Evolutionary conservation across 2,797 vertebrate species (phyloP).

Genomic region (Sebastes kiyomatsui): DNA sequence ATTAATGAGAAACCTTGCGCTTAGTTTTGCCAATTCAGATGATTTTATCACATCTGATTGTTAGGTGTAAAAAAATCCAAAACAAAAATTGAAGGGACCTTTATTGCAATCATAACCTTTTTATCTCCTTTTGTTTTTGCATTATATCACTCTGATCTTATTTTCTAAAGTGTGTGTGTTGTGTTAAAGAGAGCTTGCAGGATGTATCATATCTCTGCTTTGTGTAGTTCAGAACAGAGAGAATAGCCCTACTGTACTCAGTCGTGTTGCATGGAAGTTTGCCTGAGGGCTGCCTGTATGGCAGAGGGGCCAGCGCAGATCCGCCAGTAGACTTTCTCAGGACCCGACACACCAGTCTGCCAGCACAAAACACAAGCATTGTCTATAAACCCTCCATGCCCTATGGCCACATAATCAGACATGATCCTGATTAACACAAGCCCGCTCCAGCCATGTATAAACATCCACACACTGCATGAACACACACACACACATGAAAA

Average conservation of each 20-base stretch:
- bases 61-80: slow-evolving; percentile 1
- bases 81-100: slow-evolving; percentile 1
- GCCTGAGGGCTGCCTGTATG: slow-evolving; percentile 14
- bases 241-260: slow-evolving; percentile 20
- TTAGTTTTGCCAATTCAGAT: slow-evolving; percentile 29
- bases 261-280: slow-evolving; percentile 14
- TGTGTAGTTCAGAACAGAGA: slow-evolving; percentile 45
- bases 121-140: slow-evolving; percentile 16
- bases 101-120: slow-evolving; percentile 22
- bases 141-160: slow-evolving; percentile 4
- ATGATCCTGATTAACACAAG: slow-evolving; percentile 48
- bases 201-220: slow-evolving; percentile 33
- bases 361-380: slow-evolving; percentile 27
- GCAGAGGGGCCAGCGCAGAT: slow-evolving; percentile 26
- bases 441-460: slow-evolving; percentile 5
- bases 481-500: slow-evolving; percentile 1
- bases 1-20: slow-evolving; percentile 51
- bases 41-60: slow-evolving; percentile 38
- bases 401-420: slow-evolving; percentile 44
- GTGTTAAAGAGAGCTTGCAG: slow-evolving; percentile 8
- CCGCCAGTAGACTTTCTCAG: slow-evolving; percentile 44
- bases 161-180: slow-evolving; percentile 31
- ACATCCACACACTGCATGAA: slow-evolving; percentile 14
- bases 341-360: slow-evolving; percentile 24
- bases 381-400: slow-evolving; percentile 22